Base-by-base conservation (phyloP, 2,113 vertebrate species). In the Halcyon malimbica region DNA sequence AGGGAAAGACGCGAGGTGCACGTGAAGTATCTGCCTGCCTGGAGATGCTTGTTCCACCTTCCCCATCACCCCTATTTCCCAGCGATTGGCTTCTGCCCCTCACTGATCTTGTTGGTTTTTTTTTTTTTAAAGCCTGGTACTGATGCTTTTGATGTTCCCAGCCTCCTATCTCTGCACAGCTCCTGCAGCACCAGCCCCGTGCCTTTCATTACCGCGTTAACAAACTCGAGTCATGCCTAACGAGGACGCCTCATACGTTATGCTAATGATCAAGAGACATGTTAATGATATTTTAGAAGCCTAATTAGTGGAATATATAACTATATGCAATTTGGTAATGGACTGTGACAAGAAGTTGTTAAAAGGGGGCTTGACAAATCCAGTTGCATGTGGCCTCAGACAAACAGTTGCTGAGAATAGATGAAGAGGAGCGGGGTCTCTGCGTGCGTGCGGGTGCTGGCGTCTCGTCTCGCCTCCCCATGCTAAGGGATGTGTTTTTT, bases 271-370 rank as follows among this genome's bases (percentile, higher is more conserved):
- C 99, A 99, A 98, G 99, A 99, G 99, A 99, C 98, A 98, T 99
- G 99, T 99, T 99, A 99, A 99, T 99, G 99, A 99, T 99, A 99
- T 99, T 99, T 99, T 99, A 99, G 98, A 99, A 98, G 99, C 99
- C 99, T 99, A 99, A 99, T 99, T 99, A 99, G 98, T 99, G 98
- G 98, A 99, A 99, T 99, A 98, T 98, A 98, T 99, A 99, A 99
- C 98, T 99, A 98, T 98, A 98, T 98, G 99, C 98, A 98, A 98
- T 99, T 99, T 99, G 98, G 98, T 99, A 99, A 99, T 99, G 99
- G 99, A 98, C 98, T 98, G 98, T 98, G 99, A 99, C 99, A 99
- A 99, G 97, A 99, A 98, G 98, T 98, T 98, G 98, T 98, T 98
- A 98, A 98, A 98, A 98, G 97, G 98, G 98, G 98, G 96, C 98